Conservation (phyloP, 1,140 invertebrate species). For the Proctacanthus coquilletti region DNA sequence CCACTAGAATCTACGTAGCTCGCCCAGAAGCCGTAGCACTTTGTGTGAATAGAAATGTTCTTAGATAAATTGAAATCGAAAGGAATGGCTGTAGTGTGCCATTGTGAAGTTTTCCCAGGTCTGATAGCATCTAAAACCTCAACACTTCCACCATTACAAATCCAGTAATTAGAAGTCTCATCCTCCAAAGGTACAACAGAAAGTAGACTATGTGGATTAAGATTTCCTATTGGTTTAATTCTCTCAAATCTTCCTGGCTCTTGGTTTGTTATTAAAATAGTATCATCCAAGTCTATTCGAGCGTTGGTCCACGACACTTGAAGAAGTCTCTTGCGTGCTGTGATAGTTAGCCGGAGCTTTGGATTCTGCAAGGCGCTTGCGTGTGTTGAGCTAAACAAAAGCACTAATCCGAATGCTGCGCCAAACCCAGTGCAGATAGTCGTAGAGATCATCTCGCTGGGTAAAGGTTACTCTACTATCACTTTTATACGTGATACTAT, state of each 20-base stretch:
- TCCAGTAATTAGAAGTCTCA: constrained; percentile 11
- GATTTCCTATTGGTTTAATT: constrained; percentile 7
- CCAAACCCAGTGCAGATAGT: too few relatives aligned
- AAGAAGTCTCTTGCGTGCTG: constrained; percentile 20
- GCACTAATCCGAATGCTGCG: too few relatives aligned
- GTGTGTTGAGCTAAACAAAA: too few relatives aligned
- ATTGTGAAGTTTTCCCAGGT: constrained; percentile 13
- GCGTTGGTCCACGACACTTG: constrained; percentile 26
- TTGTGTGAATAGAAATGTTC: constrained; percentile 13
- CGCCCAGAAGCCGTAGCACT: constrained; percentile 27
- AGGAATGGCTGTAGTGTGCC: constrained; percentile 24
- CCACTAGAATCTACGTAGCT: constrained; percentile 19
- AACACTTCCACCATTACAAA: constrained; percentile 16
- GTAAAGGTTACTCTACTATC: too few relatives aligned
- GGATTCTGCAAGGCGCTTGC: too few relatives aligned
- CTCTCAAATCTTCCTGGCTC: constrained; percentile 16
- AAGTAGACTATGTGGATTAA: constrained; percentile 16
- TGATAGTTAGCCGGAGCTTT: constrained; percentile 24
- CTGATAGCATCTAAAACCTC: constrained; percentile 18
- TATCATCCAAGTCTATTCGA: constrained; percentile 13
- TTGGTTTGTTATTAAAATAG: constrained; percentile 15
- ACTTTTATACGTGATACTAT: too few relatives aligned
- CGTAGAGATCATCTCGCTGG: too few relatives aligned
- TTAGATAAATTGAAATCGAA: constrained; percentile 18
- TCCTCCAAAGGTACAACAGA: constrained; percentile 12